phyloP scores from a whole-genome alignment of 2,113 vertebrate species.

The Uropsilus gracilis region DNA sequence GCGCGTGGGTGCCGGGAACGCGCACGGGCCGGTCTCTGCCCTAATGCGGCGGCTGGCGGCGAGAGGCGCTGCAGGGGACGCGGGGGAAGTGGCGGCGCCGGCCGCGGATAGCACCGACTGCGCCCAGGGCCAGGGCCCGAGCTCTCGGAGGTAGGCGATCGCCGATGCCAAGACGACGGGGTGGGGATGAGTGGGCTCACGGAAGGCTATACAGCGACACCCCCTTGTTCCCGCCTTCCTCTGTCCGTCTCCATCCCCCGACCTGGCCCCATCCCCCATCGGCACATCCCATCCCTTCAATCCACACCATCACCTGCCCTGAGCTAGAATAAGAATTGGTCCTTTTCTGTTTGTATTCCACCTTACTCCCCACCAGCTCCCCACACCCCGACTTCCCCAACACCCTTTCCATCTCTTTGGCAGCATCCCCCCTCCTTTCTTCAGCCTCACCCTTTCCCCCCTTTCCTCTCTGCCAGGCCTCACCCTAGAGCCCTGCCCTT shows the following conservation, averaged over 20 bases:
- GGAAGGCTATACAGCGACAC: conserved; percentile 29
- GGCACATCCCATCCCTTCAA: not conserved
- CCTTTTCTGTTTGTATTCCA: not conserved
- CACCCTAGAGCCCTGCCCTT: not conserved
- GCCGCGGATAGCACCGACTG: conserved; percentile 40
- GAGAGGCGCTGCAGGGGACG: conserved; percentile 67
- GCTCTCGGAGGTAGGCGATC: conserved; percentile 62
- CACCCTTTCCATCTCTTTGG: not conserved
- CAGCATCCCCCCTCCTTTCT: conserved; percentile 25
- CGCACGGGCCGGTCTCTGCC: conserved; percentile 77
- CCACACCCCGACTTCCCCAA: not conserved
- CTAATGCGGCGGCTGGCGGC: conserved; percentile 75
- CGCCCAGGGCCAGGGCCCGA: conserved; percentile 23
- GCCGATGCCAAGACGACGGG: not conserved
- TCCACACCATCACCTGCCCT: not conserved
- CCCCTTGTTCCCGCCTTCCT: conserved; percentile 33
- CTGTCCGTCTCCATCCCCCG: conserved; percentile 12
- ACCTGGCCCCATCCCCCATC: conserved; percentile 57
- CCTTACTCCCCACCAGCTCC: not conserved
- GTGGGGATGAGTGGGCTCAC: not conserved
- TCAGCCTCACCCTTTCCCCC: not conserved
- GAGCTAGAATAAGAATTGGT: not conserved
- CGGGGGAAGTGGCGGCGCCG: conserved; percentile 35
- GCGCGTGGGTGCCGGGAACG: conserved; percentile 74
- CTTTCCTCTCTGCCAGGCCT: not conserved